Conservation (phyloP, 1,140 invertebrate species). For the Goniozus legneri region DNA sequence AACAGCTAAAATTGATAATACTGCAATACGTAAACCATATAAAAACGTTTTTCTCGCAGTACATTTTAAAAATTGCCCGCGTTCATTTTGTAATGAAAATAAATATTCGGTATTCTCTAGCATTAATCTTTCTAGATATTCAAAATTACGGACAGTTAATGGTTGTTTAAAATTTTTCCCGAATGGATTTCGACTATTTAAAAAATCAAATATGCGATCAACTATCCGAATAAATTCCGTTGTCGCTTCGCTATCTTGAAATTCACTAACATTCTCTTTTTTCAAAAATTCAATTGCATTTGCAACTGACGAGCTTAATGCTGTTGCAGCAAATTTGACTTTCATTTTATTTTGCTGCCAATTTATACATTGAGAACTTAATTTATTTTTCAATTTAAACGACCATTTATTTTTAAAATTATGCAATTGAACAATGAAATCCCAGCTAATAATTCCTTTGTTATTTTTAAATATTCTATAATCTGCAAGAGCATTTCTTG, state of each 20-base stretch:
- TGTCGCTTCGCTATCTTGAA: neutral
- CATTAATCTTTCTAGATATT: neutral
- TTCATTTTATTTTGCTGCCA: neutral
- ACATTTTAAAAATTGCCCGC: neutral
- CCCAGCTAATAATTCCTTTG: neutral
- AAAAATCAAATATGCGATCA: conserved; percentile 5
- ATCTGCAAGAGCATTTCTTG: neutral
- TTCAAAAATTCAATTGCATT: neutral
- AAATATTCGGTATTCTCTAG: neutral
- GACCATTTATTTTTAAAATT: neutral
- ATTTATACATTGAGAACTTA: neutral
- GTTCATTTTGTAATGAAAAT: neutral
- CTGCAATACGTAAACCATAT: conserved; percentile 1
- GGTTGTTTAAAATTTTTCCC: conserved; percentile 3
- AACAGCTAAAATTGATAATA: neutral
- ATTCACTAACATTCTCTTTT: neutral
- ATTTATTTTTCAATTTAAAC: conserved; percentile 6
- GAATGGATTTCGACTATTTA: conserved; percentile 7
- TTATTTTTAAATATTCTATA: neutral
- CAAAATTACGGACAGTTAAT: neutral
- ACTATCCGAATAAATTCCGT: neutral
- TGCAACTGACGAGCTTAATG: neutral
- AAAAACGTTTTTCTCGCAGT: neutral
- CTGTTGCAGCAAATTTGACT: neutral
- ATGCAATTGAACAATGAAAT: neutral